phyloP scores from a whole-genome alignment of 92 coral and sea anemone species.

The Chrysogorgia sp. region DNA sequence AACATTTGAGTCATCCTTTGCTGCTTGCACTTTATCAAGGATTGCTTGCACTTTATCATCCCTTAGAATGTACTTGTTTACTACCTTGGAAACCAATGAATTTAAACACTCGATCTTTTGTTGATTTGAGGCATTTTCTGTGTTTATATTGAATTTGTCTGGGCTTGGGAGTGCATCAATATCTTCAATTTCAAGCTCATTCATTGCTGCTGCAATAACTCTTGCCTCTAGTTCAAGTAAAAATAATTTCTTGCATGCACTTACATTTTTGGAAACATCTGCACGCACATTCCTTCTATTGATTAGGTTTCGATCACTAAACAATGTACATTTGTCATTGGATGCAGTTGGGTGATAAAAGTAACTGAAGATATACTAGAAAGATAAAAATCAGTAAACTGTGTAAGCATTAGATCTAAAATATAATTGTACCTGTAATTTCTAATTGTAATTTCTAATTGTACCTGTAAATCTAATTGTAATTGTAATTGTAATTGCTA shows the following conservation, averaged over 20 bases:
- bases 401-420: neutral
- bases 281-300: conserved; percentile 19
- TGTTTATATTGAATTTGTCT: neutral
- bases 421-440: neutral
- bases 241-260: conserved; percentile 39
- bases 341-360: conserved; percentile 55
- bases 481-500: too few relatives aligned
- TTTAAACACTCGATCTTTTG: conserved; percentile 19
- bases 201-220: conserved; percentile 37
- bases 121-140: conserved; percentile 20
- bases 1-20: neutral
- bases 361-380: conserved; percentile 63
- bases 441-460: too few relatives aligned
- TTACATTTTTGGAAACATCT: conserved; percentile 23
- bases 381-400: conserved; percentile 55
- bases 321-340: conserved; percentile 26
- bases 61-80: conserved; percentile 25
- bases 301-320: conserved; percentile 12
- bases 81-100: conserved; percentile 25
- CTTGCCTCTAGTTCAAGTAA: conserved; percentile 18
- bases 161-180: conserved; percentile 6
- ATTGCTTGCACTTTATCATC: conserved; percentile 22
- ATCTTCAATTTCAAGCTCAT: conserved; percentile 24
- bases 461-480: neutral
- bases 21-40: conserved; percentile 22